These are phyloP conservation scores for Malaclemys terrapin DNA, from an alignment of 2,113 vertebrate genomes.

Conservation along the genomic window DNA sequence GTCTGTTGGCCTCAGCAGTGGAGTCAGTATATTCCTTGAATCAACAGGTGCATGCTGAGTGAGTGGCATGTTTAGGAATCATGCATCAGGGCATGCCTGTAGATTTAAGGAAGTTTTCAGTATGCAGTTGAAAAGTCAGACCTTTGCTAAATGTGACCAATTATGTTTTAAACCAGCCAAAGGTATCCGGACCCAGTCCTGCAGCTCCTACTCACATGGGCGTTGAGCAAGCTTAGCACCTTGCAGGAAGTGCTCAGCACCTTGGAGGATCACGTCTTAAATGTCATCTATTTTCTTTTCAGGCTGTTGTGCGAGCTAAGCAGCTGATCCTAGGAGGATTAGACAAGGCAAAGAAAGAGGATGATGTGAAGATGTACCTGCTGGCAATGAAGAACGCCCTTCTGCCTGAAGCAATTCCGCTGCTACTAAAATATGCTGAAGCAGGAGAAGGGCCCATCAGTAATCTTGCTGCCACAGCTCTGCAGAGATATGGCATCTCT, in stretches of 20 bases:
- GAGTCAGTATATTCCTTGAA: background rate
- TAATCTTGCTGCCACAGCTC: constrained; percentile 86
- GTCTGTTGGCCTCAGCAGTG: background rate
- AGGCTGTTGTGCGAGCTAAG: constrained; percentile 91
- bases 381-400: constrained; percentile 94
- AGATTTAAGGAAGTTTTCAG: background rate
- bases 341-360: constrained; percentile 83
- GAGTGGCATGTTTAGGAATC: background rate
- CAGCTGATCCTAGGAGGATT: constrained; percentile 89
- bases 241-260: background rate
- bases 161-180: background rate
- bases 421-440: constrained; percentile 89
- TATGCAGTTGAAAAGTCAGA: background rate
- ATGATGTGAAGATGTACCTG: constrained; percentile 90
- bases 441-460: constrained; percentile 86
- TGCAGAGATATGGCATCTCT: constrained; percentile 89
- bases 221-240: background rate
- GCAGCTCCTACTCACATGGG: background rate
- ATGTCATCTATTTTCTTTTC: constrained; percentile 45
- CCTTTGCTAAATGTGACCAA: background rate
- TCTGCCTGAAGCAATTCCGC: constrained; percentile 90
- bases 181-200: background rate
- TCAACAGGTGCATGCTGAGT: background rate
- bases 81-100: background rate
- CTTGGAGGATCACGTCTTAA: background rate